These are phyloP conservation scores for Macrotis lagotis DNA, from an alignment of 2,113 vertebrate species.

Conservation along the genomic window DNA sequence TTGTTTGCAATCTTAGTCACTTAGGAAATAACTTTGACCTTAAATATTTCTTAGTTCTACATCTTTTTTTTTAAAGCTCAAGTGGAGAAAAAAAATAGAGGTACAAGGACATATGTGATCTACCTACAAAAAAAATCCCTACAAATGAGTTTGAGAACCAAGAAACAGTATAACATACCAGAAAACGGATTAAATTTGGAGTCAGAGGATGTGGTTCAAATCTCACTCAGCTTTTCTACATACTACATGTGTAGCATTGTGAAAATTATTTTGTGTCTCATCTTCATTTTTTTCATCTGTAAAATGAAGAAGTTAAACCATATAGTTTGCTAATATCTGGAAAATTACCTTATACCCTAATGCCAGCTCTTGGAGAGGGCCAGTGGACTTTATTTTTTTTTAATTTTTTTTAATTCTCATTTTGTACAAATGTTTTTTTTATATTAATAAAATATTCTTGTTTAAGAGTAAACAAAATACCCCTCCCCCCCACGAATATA, in stretches of 20 bases:
- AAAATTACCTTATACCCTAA: not conserved
- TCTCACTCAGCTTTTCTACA: not conserved
- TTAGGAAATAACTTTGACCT: not conserved
- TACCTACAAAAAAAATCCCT: not conserved
- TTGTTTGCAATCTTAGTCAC: not conserved
- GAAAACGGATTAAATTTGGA: not conserved
- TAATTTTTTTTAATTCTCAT: too few relatives aligned
- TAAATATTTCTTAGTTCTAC: not conserved
- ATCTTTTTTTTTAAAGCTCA: not conserved
- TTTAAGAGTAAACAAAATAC: too few relatives aligned
- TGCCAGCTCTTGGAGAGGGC: too few relatives aligned
- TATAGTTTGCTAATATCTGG: not conserved
- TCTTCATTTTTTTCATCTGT: not conserved
- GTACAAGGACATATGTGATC: not conserved
- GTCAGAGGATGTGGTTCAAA: not conserved
- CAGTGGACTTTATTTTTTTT: too few relatives aligned
- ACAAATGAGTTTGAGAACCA: not conserved
- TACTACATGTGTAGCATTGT: not conserved
- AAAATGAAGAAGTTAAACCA: conserved; percentile 36
- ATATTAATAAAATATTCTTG: too few relatives aligned
- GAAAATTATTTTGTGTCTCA: not conserved
- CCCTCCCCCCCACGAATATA: too few relatives aligned
- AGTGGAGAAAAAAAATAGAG: not conserved
- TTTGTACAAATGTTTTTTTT: too few relatives aligned
- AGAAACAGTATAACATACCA: not conserved